Conservation (phyloP, 2,888 invertebrate species). For the Drosophila lutescens region DNA sequence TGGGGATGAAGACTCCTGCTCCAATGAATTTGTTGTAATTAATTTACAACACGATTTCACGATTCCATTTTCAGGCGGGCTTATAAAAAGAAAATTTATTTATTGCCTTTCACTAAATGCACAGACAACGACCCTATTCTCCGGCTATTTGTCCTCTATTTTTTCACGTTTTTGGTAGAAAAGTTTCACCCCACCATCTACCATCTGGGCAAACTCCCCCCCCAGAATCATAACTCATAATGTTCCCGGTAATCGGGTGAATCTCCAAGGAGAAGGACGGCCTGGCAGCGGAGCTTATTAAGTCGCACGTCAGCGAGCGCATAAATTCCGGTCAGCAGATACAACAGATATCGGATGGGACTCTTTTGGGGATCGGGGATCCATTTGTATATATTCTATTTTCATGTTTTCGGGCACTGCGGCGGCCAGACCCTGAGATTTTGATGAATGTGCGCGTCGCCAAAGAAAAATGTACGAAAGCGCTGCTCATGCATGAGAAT, state of each 20-base stretch:
- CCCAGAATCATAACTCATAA: constrained; percentile 73
- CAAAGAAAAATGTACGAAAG: constrained; percentile 78
- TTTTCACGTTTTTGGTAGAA: constrained; percentile 32
- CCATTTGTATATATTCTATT: constrained; percentile 61
- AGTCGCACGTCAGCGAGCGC: constrained; percentile 67
- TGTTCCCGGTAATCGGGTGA: constrained; percentile 38
- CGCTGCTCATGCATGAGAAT: constrained; percentile 76
- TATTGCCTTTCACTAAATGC: constrained; percentile 58
- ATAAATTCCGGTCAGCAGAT: constrained; percentile 70
- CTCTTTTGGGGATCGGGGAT: constrained; percentile 13
- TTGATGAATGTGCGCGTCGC: constrained; percentile 81
- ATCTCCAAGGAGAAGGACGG: constrained; percentile 2
- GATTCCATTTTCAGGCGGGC: constrained; percentile 33
- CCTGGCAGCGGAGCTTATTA: constrained; percentile 63
- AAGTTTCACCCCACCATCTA: constrained; percentile 7
- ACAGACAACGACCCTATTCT: constrained; percentile 42
- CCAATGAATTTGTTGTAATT: constrained; percentile 78
- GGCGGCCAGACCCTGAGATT: constrained; percentile 61
- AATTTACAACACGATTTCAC: constrained; percentile 75
- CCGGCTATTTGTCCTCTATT: constrained; percentile 47
- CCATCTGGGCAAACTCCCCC: constrained; percentile 5
- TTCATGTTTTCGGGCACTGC: constrained; percentile 51
- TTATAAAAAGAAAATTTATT: constrained; percentile 69
- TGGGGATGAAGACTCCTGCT: constrained; percentile 12
- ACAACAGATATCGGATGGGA: constrained; percentile 41